These are phyloP conservation scores for Hermodice carunculata DNA, from an alignment of 2,888 invertebrate species.

Conservation along the genomic window DNA sequence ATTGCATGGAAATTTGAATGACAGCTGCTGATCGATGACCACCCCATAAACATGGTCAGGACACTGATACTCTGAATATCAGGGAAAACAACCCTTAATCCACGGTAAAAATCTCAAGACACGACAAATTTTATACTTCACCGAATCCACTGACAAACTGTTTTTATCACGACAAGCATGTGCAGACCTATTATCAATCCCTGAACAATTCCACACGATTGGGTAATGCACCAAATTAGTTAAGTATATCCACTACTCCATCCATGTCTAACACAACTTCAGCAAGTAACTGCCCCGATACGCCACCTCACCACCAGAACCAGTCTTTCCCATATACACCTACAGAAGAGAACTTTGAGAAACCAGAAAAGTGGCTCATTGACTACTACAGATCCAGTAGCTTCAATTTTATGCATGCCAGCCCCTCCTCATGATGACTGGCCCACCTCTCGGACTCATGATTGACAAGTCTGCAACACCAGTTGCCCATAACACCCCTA, in stretches of 20 bases:
- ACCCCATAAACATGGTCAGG: too few species aligned
- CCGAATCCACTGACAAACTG: too few species aligned
- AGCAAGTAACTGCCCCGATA: too few species aligned
- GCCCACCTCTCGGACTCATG: constrained; percentile 41
- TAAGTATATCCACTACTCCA: too few species aligned
- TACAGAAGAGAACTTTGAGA: constrained; percentile 31
- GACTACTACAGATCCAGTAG: constrained; percentile 46
- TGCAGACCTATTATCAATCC: not conserved
- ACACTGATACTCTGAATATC: too few species aligned
- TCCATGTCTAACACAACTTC: too few species aligned
- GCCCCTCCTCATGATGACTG: constrained; percentile 44
- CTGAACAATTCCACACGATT: not conserved
- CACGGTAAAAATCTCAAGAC: too few species aligned
- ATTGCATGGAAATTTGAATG: too few species aligned
- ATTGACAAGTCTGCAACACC: constrained; percentile 44
- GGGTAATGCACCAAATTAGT: constrained; percentile 32
- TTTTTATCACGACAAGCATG: not conserved
- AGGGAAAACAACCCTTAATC: too few species aligned
- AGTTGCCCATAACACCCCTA: constrained; percentile 47
- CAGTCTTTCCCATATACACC: constrained; percentile 45
- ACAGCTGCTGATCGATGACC: too few species aligned
- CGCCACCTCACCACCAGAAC: too few species aligned
- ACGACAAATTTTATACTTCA: too few species aligned
- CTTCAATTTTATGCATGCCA: constrained; percentile 52
- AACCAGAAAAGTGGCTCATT: constrained; percentile 39